phyloP scores from a whole-genome alignment of 1,140 invertebrate species.

The Drosophila sulfurigaster region DNA sequence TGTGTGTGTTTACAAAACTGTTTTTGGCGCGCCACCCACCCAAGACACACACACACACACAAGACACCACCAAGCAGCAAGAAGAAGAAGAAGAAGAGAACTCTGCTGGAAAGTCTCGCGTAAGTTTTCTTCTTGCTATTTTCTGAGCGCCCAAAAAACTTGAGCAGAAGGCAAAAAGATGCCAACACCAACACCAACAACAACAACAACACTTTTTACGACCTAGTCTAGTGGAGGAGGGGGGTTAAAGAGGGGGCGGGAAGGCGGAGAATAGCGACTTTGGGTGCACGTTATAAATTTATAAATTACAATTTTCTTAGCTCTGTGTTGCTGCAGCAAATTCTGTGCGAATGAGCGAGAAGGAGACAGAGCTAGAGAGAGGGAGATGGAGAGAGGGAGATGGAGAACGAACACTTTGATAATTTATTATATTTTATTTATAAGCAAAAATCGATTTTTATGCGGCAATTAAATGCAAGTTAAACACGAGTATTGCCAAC shows the following conservation, averaged over 20 bases:
- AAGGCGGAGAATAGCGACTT: not conserved
- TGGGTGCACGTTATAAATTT: conserved; percentile 73
- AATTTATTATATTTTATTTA: conserved; percentile 45
- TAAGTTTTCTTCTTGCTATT: conserved; percentile 58
- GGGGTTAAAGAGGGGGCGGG: too few relatives aligned
- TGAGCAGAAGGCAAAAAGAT: conserved; percentile 10
- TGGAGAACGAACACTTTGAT: not conserved
- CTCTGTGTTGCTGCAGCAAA: not conserved
- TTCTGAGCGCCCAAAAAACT: conserved; percentile 62
- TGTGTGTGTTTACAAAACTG: conserved; percentile 66
- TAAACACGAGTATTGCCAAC: conserved; percentile 11
- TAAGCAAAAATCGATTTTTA: conserved; percentile 66
- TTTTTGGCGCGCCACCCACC: conserved; percentile 77
- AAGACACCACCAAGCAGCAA: not conserved
- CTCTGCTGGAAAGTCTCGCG: conserved; percentile 33
- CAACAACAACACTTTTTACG: conserved; percentile 65
- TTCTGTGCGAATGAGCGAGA: conserved; percentile 5
- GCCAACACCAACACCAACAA: conserved; percentile 15
- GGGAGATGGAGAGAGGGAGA: too few relatives aligned
- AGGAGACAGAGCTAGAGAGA: too few relatives aligned
- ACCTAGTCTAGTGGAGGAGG: conserved; percentile 1
- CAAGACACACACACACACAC: conserved; percentile 8
- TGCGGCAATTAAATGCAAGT: conserved; percentile 65
- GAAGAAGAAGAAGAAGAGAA: conserved; percentile 12
- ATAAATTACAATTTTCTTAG: conserved; percentile 79